Percentiles rank a stretch among this genome's conserved stretches.
These are phyloP conservation scores for Cosmopolites sordidus DNA, from an alignment of 2,888 invertebrate species.

Conservation along the genomic window DNA sequence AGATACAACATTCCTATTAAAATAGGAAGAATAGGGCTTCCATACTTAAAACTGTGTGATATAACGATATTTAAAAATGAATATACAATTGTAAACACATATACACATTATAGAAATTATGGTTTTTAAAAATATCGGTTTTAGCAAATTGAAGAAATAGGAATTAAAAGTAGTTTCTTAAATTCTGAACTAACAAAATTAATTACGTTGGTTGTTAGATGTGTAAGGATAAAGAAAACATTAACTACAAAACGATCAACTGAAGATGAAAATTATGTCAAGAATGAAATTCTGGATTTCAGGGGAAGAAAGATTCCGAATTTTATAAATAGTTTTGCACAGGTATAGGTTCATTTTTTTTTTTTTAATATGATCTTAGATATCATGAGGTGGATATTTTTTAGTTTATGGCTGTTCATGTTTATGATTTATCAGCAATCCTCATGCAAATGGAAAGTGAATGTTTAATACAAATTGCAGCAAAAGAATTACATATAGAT, in stretches of 20 bases:
- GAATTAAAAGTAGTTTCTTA: constrained; percentile 80
- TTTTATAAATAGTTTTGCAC: constrained; percentile 76
- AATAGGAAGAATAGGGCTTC: constrained; percentile 77
- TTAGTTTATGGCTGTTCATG: constrained; percentile 82
- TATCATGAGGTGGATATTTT: constrained; percentile 2
- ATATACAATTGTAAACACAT: constrained; percentile 41
- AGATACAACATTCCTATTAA: constrained; percentile 75
- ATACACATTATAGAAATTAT: not conserved
- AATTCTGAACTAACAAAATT: constrained; percentile 85
- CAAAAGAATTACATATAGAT: constrained; percentile 65
- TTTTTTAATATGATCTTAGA: not conserved
- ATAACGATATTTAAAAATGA: constrained; percentile 77
- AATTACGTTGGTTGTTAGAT: constrained; percentile 74
- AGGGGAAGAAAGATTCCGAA: constrained; percentile 72
- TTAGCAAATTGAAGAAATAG: constrained; percentile 80
- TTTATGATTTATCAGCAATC: constrained; percentile 67
- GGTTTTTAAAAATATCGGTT: constrained; percentile 32
- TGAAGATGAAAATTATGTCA: constrained; percentile 40
- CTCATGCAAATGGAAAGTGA: constrained; percentile 46
- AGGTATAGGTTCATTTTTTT: constrained; percentile 52
- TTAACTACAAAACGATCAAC: constrained; percentile 42
- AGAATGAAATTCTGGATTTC: constrained; percentile 54
- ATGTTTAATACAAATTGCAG: constrained; percentile 35
- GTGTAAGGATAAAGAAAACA: constrained; percentile 77
- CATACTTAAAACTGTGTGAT: constrained; percentile 74